A percentile compares a stretch with the other conserved stretches of the same genome.
Evolutionary conservation across 2,797 vertebrate genomes (phyloP).

Genomic region (Bucorvus abyssinicus): DNA sequence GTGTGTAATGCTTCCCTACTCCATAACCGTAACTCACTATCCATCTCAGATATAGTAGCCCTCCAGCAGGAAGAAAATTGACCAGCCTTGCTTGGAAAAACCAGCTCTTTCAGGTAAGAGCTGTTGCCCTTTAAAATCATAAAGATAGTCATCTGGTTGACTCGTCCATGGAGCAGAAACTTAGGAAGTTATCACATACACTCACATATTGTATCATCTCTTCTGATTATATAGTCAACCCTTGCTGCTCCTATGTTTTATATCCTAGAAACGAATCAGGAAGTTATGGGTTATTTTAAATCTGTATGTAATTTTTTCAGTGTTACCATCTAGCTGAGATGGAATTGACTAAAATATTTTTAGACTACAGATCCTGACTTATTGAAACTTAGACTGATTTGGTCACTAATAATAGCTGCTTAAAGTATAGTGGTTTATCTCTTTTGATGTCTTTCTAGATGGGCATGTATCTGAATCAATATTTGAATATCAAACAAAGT

Average conservation of each 20-base stretch:
- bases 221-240: background rate
- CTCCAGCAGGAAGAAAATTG: background rate
- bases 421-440: background rate
- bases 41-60: background rate
- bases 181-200: background rate
- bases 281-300: background rate
- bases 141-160: background rate
- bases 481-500: background rate
- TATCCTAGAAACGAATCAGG: background rate
- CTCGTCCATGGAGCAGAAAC: background rate
- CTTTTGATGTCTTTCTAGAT: background rate
- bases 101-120: fast-evolving
- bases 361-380: background rate
- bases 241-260: background rate
- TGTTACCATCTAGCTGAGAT: background rate
- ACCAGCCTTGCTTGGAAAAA: background rate
- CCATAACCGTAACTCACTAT: background rate
- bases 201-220: background rate
- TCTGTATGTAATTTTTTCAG: background rate
- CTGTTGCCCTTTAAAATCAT: background rate
- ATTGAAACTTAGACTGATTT: background rate
- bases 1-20: background rate
- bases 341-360: background rate
- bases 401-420: background rate
- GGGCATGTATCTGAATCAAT: background rate